These are phyloP conservation scores for Prinia subflava DNA, from an alignment of 2,113 vertebrate species.

Conservation along the genomic window DNA sequence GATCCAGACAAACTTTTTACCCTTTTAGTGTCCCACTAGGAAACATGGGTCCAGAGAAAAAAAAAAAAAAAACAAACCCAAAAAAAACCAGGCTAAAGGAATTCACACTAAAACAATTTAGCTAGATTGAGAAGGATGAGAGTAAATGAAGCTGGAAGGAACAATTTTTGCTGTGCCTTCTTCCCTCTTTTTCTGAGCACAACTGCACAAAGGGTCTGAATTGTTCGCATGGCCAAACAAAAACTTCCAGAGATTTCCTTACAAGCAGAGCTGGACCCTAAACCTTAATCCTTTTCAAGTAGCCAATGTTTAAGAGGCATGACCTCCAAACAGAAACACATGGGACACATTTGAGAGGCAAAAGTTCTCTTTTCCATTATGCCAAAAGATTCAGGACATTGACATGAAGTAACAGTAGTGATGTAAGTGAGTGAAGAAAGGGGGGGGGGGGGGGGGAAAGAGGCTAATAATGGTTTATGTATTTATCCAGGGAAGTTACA, in stretches of 20 bases:
- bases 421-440: background rate
- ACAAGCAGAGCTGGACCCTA: background rate
- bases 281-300: constrained; percentile 1
- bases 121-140: constrained; percentile 31
- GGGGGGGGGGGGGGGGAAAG: no score
- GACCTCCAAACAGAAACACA: background rate
- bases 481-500: background rate
- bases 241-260: background rate
- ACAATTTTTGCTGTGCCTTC: constrained; percentile 2
- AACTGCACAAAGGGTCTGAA: background rate
- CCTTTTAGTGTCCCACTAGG: background rate
- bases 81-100: no score
- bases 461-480: background rate
- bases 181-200: constrained; percentile 26
- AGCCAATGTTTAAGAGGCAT: background rate
- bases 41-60: background rate
- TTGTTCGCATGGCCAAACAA: background rate
- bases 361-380: background rate
- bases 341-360: background rate
- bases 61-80: constrained; percentile 45
- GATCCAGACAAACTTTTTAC: constrained; percentile 27
- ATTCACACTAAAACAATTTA: background rate
- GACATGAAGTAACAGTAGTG: background rate
- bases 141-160: background rate
- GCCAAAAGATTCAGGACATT: background rate